Evolutionary conservation across 2,797 vertebrate genomes (phyloP).

Genomic region (Tauraco hartlaubi): DNA sequence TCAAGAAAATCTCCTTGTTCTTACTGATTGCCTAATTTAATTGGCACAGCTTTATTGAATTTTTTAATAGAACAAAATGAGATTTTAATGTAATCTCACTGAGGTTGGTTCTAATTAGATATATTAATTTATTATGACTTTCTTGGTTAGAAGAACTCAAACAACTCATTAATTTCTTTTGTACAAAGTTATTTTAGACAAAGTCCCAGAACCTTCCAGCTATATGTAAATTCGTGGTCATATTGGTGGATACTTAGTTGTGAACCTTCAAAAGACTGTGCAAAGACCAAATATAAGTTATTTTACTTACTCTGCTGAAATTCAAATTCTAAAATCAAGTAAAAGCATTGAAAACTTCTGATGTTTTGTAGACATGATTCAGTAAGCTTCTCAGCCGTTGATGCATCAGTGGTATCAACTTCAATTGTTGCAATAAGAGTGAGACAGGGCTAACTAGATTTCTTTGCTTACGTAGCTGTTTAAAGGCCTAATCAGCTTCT

Average conservation of each 20-base stretch:
- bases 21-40: slow-evolving; percentile 74
- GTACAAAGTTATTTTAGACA: slow-evolving; percentile 34
- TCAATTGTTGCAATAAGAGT: not conserved
- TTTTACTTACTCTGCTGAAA: slow-evolving; percentile 1
- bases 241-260: not conserved
- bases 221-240: slow-evolving; percentile 25
- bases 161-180: slow-evolving; percentile 68
- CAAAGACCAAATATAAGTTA: not conserved
- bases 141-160: slow-evolving; percentile 40
- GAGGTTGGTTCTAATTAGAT: slow-evolving; percentile 72
- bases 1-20: slow-evolving; percentile 70
- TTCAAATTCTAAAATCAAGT: not conserved
- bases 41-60: slow-evolving; percentile 75
- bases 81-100: slow-evolving; percentile 80
- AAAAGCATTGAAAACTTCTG: not conserved
- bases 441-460: not conserved
- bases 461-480: not conserved
- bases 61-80: slow-evolving; percentile 81
- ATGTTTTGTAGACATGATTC: not conserved
- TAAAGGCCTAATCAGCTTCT: not conserved
- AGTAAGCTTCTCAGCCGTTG: not conserved
- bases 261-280: not conserved
- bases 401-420: not conserved
- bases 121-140: slow-evolving; percentile 78
- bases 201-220: slow-evolving; percentile 30